Base-by-base conservation (phyloP, 2,797 vertebrate genomes). In the Alosa sapidissima region DNA sequence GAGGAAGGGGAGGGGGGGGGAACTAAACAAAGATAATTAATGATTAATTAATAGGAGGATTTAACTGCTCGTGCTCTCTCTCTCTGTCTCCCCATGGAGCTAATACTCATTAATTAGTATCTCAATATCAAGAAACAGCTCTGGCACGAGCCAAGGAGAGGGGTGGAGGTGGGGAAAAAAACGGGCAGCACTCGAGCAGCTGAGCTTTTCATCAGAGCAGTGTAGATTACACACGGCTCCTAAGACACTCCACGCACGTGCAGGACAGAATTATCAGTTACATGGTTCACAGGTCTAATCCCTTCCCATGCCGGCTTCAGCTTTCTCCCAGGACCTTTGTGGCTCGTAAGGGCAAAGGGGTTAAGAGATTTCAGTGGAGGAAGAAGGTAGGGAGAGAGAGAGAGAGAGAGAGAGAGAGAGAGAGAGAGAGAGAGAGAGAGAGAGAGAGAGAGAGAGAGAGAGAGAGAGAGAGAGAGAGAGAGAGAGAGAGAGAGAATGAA, bases 381-480 rank as follows among this genome's bases (percentile, higher is more conserved):
- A 85, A 83, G 48, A 51, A 82, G 1, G 2, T 81, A 72, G 86
- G 19, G 86, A 84, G 83, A n/a, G n/a, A 24, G 60, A 62, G 52
- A 13, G 60, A 62, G 33, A 47, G 33, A 19, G 52, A 13, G 60
- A 62, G 33, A 47, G 33, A 19, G 52, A 13, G 60, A 62, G 33
- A 47, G 33, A 19, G 52, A 13, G 60, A 62, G 33, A 47, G 33
- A 19, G 52, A 13, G 60, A 62, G 33, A 47, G 33, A 19, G 52
- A 13, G 60, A 62, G 33, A 47, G 33, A 19, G 86, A 84, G 83
- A n/a, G n/a, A 24, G 60, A 62, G 86, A 84, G 83, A n/a, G n/a
- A 24, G 60, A 62, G 86, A 84, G 83, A n/a, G n/a, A 24, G 60
- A 62, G 86, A 84, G 83, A n/a, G n/a, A 24, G 60, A 62, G 86